Evolutionary conservation across 2,888 invertebrate species (phyloP), one percentile per base, ranked within the genome.

Genomic region (Mesoligia furuncula): DNA sequence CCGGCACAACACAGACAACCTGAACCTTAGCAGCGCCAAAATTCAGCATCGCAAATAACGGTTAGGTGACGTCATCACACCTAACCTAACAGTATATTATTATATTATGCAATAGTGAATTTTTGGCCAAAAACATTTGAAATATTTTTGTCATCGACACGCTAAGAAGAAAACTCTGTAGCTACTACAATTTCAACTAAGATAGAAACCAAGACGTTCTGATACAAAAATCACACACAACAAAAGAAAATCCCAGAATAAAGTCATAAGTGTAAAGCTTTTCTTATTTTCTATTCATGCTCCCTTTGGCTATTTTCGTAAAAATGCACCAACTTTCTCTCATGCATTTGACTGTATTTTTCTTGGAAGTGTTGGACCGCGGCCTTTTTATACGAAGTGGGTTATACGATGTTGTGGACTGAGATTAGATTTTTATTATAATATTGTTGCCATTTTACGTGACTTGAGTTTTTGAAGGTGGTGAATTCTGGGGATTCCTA

Each of bases 261-360:
- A 57, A 85, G 70, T 17, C 42, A n/a, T 84, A 66, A 42, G 70
- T 73, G 66, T 62, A 45, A 67, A 71, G 67, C n/a, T 54, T 59
- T 71, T 27, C 72, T 59, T 81, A 85, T 81, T 85, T 66, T 76
- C 77, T 76, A 85, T 85, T 83, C 85, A 76, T 48, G 39, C 27
- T 75, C 48, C 24, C 59, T 59, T 73, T 68, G 62, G 77, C 54
- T 65, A 72, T 73, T 77, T 76, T 72, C 45, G 27, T 85, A 24
- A 74, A 67, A 85, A 73, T 77, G 77, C 77, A 42, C 73, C 70
- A 85, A 85, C 59, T 85, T 81, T 77, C 27, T 51, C 54, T 61
- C 54, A 6, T 85, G 59, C 75, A 80, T 69, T 85, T 73, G 66
- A 66, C 69, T 70, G 57, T 65, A 67, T 67, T 73, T 65, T 82